Base-by-base conservation (phyloP, 2,888 invertebrate genomes). In the Glyphotaelius pellucidus region DNA sequence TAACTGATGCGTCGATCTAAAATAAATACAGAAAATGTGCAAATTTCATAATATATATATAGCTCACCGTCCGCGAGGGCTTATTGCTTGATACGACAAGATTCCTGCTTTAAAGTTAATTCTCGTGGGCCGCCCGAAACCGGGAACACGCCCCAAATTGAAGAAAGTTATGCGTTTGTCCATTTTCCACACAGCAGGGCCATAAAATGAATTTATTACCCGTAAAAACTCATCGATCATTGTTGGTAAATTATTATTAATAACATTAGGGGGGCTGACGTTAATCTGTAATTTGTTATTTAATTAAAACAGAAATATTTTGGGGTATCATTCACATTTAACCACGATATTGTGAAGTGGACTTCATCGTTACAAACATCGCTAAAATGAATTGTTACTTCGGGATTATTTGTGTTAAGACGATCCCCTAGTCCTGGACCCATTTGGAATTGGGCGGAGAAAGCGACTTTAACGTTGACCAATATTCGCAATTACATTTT, bases 201-300 rank as follows among this genome's bases (percentile, higher is more conserved):
- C 79, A 89, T 91, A 91, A 91, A 89, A 89, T 42, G 52, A 89
- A 91, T 89, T 91, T 91, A 91, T 91, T 83, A 67, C 89, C 91
- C 81, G 90, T 90, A 80, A 89, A 91, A 91, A 89, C 91, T 32
- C 91, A 91, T 91, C 91, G 87, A 91, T 91, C 91, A 91, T 91
- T 83, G 91, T n/a, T 30, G 81, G 31, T 91, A 80, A 89, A 91
- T 81, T 67, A 67, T 67, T 67, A 25, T 67, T 91, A 89, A 84
- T 81, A 89, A 89, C 67, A 88, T 52, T 80, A 80, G 80, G 80
- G 89, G 80, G 80, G 80, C 80, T 80, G 89, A 89, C 42, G 89
- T 80, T 89, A 89, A 89, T 89, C 42, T 5, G 32, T 30, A 80
- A 80, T 89, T 89, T 89, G 30, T 89, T 80, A 89, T 89, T 89